Evolutionary conservation across 2,888 invertebrate genomes (phyloP), one percentile per base, ranked within the genome.

Genomic region (Biston stratarius): DNA sequence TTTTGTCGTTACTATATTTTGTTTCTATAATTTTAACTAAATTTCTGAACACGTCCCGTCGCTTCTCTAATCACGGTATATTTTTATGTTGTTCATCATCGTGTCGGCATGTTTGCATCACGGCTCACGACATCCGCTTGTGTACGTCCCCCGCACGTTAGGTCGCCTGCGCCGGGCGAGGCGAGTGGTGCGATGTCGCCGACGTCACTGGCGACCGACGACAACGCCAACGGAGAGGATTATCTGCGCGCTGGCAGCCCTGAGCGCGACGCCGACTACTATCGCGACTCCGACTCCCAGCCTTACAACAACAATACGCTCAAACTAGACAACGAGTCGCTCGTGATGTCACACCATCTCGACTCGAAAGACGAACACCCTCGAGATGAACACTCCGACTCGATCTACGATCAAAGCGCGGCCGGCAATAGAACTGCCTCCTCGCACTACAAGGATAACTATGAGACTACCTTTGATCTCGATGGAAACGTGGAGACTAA

Each of bases 401-500:
- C 87, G 1, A 83, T 86, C 24, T 92, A 91, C 73, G 89, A 91
- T 14, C 90, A 89, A 71, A 56, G 56, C 45, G 58, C 44, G 24
- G 47, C 53, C 57, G 59, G 59, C 36, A 87, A 84, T 63, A 85
- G 92, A 58, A 87, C 85, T 8, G 80, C 82, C 55, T 87, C 85
- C 76, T 88, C 92, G 49, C 94, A 94, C 65, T 95, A 94, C 79
- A 96, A 96, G 78, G 96, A 97, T 86, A 97, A 96, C 90, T 96
- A 96, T 84, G 97, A 96, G 87, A 97, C 97, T 14, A 97, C 97
- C 42, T 98, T 97, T 90, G 98, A 98, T 88, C 95, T 98, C 79
- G 98, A 98, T 84, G 98, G 98, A 70, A 98, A 98, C 89, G 97
- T 98, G 72, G 98, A 98, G 89, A 98, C 98, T 6, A 96, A 98